These are phyloP conservation scores for Ferrisia virgata DNA, from an alignment of 2,888 invertebrate genomes.

Conservation along the genomic window DNA sequence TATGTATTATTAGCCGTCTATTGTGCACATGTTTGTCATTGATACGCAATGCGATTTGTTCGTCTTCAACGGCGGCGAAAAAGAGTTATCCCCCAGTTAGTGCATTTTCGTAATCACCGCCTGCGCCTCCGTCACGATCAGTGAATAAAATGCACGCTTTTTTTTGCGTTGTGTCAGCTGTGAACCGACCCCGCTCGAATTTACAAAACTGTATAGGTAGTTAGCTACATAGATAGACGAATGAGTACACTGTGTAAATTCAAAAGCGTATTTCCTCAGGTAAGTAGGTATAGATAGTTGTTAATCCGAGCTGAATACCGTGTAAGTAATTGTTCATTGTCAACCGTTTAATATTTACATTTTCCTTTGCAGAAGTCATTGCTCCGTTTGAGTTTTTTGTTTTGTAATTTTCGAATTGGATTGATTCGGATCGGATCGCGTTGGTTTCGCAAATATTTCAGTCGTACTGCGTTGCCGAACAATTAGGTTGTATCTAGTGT, in stretches of 20 bases:
- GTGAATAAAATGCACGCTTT: background rate
- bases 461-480: background rate
- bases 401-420: background rate
- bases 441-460: background rate
- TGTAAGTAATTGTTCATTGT: slow-evolving; percentile 27
- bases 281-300: no score
- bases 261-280: slow-evolving; percentile 11
- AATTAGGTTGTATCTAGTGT: no score
- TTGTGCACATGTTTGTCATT: slow-evolving; percentile 16
- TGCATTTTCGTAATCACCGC: slow-evolving; percentile 9
- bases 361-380: slow-evolving; percentile 27
- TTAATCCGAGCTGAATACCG: background rate
- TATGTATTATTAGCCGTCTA: background rate
- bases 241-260: no score
- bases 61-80: slow-evolving; percentile 8
- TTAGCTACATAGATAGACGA: background rate
- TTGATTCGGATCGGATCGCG: background rate
- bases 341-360: background rate
- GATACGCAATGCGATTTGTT: background rate
- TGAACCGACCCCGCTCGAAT: background rate
- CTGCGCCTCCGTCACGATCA: background rate
- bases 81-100: background rate
- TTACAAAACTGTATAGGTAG: background rate
- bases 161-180: slow-evolving; percentile 6
- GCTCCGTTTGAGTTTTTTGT: background rate